A percentile compares a stretch with the other conserved stretches of the same genome.
Evolutionary conservation across 2,113 vertebrate species (phyloP).

Genomic region (Nanorana parkeri): DNA sequence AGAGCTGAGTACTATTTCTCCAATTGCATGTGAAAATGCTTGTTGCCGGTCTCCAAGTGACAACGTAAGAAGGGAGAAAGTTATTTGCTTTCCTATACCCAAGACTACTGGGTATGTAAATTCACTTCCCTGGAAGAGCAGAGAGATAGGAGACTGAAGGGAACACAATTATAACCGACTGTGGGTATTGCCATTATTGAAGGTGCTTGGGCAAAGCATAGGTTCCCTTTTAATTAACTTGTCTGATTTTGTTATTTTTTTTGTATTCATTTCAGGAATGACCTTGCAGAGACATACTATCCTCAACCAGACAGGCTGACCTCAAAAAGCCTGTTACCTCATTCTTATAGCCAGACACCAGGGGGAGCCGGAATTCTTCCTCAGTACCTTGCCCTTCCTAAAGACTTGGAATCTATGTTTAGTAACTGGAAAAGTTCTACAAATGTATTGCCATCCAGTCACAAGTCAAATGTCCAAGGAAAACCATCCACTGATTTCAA

Average conservation of each 20-base stretch:
- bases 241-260: neutral
- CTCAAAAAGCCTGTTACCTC: constrained; percentile 66
- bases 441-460: neutral
- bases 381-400: constrained; percentile 76
- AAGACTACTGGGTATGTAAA: too few species aligned
- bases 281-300: constrained; percentile 73
- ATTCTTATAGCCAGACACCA: constrained; percentile 60
- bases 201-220: neutral
- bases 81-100: too few species aligned
- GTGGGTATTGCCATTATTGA: neutral
- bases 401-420: constrained; percentile 71
- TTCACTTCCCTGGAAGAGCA: too few species aligned
- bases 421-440: constrained; percentile 61
- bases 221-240: neutral
- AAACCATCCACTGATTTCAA: constrained; percentile 71
- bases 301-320: constrained; percentile 77
- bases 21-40: too few species aligned
- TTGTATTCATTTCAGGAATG: constrained; percentile 71
- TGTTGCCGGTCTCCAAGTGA: too few species aligned
- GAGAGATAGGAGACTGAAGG: too few species aligned
- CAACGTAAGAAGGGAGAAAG: too few species aligned
- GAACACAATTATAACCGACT: too few species aligned
- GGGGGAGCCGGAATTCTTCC: constrained; percentile 75
- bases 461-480: constrained; percentile 52
- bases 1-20: too few species aligned